Conservation (phyloP, 2,797 vertebrate genomes). For the Lacerta agilis region DNA sequence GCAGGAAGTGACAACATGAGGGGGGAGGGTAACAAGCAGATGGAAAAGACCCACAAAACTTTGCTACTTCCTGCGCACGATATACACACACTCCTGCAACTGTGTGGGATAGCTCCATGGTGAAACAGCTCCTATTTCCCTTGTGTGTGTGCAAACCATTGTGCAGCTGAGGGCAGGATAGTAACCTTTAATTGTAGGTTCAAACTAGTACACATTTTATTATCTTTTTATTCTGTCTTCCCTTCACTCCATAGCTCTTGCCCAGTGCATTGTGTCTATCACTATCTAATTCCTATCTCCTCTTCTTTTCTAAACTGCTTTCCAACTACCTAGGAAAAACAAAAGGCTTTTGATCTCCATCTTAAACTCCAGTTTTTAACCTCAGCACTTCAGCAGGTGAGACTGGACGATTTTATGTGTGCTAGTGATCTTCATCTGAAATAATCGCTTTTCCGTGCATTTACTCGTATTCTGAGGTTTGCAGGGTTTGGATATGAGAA, state of each 20-base stretch:
- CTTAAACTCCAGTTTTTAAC: constrained; percentile 86
- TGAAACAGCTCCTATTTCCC: neutral
- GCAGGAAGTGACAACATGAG: neutral
- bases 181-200: constrained; percentile 7
- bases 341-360: constrained; percentile 81
- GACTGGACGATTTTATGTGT: constrained; percentile 65
- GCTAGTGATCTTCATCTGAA: neutral
- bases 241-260: constrained; percentile 41
- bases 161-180: too few species aligned
- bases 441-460: neutral
- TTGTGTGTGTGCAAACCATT: neutral
- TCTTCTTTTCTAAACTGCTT: constrained; percentile 73
- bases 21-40: neutral
- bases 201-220: neutral
- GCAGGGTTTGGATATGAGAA: neutral
- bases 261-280: constrained; percentile 45
- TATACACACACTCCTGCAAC: neutral
- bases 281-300: constrained; percentile 58
- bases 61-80: neutral
- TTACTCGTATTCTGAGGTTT: neutral
- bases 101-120: neutral
- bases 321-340: constrained; percentile 76
- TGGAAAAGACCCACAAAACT: neutral
- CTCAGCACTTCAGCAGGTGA: constrained; percentile 87
- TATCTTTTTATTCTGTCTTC: constrained; percentile 29